These are phyloP conservation scores for Arctocebus calabarensis DNA, from an alignment of 2,797 vertebrate species.

Conservation along the genomic window DNA sequence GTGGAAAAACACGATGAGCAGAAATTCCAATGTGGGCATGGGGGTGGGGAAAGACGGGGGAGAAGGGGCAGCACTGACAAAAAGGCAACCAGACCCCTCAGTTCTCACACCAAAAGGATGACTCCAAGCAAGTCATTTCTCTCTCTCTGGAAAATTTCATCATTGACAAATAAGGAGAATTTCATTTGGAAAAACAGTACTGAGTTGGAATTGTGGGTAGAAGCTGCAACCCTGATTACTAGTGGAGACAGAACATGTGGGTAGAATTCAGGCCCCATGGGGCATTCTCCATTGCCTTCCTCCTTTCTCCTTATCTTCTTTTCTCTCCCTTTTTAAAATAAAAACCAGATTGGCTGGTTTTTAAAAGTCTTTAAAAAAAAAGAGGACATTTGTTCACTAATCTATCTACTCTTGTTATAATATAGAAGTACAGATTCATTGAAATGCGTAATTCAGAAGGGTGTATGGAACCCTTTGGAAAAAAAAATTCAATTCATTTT, in stretches of 20 bases:
- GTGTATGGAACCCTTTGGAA: slow-evolving; percentile 60
- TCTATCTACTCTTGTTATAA: slow-evolving; percentile 68
- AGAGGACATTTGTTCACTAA: slow-evolving; percentile 58
- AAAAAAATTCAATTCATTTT: slow-evolving; percentile 75
- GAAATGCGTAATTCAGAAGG: slow-evolving; percentile 66
- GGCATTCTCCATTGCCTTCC: neutral
- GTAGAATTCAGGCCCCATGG: neutral
- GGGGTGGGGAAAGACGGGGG: neutral
- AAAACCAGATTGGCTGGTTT: slow-evolving; percentile 58
- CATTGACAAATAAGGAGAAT: neutral
- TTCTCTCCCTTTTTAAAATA: slow-evolving; percentile 33
- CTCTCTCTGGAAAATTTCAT: neutral
- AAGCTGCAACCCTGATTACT: neutral
- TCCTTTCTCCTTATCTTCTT: neutral
- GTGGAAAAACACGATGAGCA: neutral
- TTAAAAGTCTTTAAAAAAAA: slow-evolving; percentile 55
- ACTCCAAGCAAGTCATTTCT: neutral
- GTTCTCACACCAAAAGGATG: neutral
- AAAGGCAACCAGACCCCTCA: neutral
- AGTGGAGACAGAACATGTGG: neutral
- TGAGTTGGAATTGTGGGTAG: neutral
- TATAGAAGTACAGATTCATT: slow-evolving; percentile 55
- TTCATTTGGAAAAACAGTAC: neutral
- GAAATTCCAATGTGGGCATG: neutral
- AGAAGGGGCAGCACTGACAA: neutral